Evolutionary conservation across 2,797 vertebrate genomes (phyloP).

Genomic region (Gallirallus australis): DNA sequence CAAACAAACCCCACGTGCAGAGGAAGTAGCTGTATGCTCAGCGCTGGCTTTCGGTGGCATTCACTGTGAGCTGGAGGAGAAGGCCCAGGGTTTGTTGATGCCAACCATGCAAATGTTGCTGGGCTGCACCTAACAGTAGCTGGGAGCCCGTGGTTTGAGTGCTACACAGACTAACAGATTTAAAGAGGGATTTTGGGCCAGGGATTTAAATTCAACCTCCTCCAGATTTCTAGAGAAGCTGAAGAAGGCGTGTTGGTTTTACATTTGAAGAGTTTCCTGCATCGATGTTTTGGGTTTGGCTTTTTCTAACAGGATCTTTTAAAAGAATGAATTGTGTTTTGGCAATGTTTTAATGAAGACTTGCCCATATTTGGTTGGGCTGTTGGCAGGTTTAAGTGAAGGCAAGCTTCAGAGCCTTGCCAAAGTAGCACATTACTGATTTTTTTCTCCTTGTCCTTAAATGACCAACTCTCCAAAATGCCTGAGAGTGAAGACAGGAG

Average conservation of each 20-base stretch:
- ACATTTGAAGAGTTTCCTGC: not conserved
- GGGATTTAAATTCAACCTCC: not conserved
- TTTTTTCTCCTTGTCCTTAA: not conserved
- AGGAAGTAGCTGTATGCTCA: not conserved
- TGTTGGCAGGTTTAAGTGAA: not conserved
- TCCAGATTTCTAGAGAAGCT: not conserved
- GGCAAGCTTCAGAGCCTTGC: not conserved
- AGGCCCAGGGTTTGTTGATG: constrained; percentile 7
- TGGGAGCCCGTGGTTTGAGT: not conserved
- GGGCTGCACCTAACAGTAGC: not conserved
- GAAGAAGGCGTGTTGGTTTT: not conserved
- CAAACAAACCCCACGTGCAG: constrained; percentile 1
- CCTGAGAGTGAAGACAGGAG: not conserved
- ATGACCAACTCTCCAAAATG: not conserved
- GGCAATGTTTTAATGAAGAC: not conserved
- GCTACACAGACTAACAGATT: not conserved
- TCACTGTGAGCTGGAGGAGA: not conserved
- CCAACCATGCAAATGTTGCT: not conserved
- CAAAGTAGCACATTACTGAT: not conserved
- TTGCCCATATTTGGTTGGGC: not conserved
- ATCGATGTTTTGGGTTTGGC: not conserved
- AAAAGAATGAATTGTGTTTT: not conserved
- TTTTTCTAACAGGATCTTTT: not conserved
- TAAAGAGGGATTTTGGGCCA: not conserved
- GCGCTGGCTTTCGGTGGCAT: not conserved